Percentiles rank a stretch among this genome's conserved stretches.
These are phyloP conservation scores for Microplitis deprimator DNA, from an alignment of 2,888 invertebrate species.

Conservation along the genomic window DNA sequence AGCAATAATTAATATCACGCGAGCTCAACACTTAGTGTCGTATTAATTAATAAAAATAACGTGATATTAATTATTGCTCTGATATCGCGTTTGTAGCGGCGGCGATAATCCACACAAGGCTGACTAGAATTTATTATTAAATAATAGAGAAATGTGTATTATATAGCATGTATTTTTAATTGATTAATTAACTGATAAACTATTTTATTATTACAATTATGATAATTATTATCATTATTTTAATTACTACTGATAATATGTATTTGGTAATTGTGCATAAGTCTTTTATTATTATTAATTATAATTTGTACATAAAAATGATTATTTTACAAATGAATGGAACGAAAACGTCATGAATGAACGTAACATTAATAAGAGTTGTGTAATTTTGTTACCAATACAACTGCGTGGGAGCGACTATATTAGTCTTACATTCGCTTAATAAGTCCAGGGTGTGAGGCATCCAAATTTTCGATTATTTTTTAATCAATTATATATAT, in stretches of 20 bases:
- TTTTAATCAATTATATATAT: conserved; percentile 4
- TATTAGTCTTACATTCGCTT: conserved; percentile 3
- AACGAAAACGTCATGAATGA: neutral
- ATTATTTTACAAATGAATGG: neutral
- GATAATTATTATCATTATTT: neutral
- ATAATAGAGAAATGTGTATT: conserved; percentile 29
- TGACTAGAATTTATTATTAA: conserved; percentile 68
- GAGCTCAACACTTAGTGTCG: conserved; percentile 45
- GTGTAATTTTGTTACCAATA: conserved; percentile 30
- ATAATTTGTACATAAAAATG: neutral
- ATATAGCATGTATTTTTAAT: conserved; percentile 16
- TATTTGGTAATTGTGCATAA: neutral
- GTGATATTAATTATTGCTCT: conserved; percentile 69
- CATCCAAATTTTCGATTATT: conserved; percentile 48
- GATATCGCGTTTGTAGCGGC: conserved; percentile 63
- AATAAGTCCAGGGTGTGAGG: conserved; percentile 34
- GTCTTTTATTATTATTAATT: neutral
- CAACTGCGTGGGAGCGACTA: conserved; percentile 29
- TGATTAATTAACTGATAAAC: conserved; percentile 9
- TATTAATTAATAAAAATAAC: neutral
- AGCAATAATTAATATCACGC: neutral
- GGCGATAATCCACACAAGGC: conserved; percentile 70
- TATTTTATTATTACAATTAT: conserved; percentile 8
- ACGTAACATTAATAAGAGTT: neutral
- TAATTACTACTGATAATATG: neutral